Base-by-base conservation (phyloP, 2,888 invertebrate species). In the Eilema caniola region DNA sequence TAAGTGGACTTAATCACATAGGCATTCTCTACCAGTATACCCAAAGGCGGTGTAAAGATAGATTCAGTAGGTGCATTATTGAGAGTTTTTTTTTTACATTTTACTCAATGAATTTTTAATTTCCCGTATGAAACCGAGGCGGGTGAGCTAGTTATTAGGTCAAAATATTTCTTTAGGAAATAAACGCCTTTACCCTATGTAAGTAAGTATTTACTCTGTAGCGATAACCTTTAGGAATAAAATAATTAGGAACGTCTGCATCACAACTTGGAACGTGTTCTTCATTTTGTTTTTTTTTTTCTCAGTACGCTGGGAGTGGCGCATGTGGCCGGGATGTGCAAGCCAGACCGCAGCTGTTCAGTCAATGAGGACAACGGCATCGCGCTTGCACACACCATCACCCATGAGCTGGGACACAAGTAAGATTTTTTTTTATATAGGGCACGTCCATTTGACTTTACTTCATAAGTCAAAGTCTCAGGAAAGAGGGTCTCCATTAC, bases 381-480 rank as follows among this genome's bases (percentile, higher is more conserved):
- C 79, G 97, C 98, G 88, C 95, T 98, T 70, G 98, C 98, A 33
- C 97, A 98, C 94, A 98, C 98, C 77, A 97, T 98, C 85, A 97
- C 98, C 10, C 98, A 99, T 89, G 98, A 99, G 93, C 94, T 98
- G 88, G 98, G 98, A 72, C 98, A 98, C 95, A 98, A 98, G 98
- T 98, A 94, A 96, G n/a, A n/a, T n/a, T n/a, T n/a, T n/a, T n/a
- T n/a, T n/a, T n/a, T n/a, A n/a, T n/a, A n/a, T n/a, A n/a, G n/a
- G n/a, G n/a, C n/a, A n/a, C n/a, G n/a, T n/a, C n/a, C n/a, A n/a
- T n/a, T n/a, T n/a, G n/a, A n/a, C n/a, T n/a, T n/a, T n/a, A n/a
- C n/a, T n/a, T n/a, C n/a, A n/a, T n/a, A n/a, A n/a, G n/a, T n/a
- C n/a, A n/a, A n/a, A n/a, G n/a, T n/a, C n/a, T n/a, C n/a, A n/a